These are phyloP conservation scores for Acrossocheilus wenchowensis DNA, from an alignment of 2,797 vertebrate species.

Conservation along the genomic window DNA sequence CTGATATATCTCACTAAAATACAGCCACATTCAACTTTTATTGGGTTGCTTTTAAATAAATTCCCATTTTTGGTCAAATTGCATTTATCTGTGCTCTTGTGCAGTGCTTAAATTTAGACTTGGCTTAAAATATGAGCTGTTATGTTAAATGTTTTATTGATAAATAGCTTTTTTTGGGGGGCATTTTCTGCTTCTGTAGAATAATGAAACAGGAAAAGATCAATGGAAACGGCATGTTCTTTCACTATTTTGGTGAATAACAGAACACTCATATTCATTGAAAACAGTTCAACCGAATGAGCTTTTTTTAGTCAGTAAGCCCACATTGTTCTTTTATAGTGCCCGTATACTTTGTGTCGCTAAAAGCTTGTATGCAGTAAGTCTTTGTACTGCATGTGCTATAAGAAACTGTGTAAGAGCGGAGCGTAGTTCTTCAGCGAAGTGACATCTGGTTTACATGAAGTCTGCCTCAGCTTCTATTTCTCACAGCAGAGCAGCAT, in stretches of 20 bases:
- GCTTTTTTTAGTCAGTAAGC: neutral
- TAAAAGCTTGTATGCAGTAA: neutral
- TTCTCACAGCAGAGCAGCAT: constrained; percentile 76
- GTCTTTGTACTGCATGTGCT: constrained; percentile 18
- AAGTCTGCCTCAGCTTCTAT: constrained; percentile 72
- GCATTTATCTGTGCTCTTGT: neutral
- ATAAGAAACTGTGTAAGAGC: constrained; percentile 52
- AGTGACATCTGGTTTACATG: constrained; percentile 82
- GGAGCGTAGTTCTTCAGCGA: constrained; percentile 69
- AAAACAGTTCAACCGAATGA: neutral
- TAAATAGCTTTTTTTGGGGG: neutral
- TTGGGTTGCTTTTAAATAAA: constrained; percentile 12
- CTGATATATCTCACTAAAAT: neutral
- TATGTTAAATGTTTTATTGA: neutral
- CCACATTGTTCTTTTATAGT: neutral
- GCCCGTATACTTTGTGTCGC: no score
- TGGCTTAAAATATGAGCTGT: neutral
- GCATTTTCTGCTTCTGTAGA: neutral
- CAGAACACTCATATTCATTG: neutral
- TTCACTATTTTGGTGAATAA: neutral
- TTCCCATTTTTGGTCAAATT: constrained; percentile 32
- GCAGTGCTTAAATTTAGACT: neutral
- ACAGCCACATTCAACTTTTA: neutral
- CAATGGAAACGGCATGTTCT: neutral
- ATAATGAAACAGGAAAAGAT: neutral